Base-by-base conservation (phyloP, 1,140 invertebrate species). In the Drosophila murphyi region DNA sequence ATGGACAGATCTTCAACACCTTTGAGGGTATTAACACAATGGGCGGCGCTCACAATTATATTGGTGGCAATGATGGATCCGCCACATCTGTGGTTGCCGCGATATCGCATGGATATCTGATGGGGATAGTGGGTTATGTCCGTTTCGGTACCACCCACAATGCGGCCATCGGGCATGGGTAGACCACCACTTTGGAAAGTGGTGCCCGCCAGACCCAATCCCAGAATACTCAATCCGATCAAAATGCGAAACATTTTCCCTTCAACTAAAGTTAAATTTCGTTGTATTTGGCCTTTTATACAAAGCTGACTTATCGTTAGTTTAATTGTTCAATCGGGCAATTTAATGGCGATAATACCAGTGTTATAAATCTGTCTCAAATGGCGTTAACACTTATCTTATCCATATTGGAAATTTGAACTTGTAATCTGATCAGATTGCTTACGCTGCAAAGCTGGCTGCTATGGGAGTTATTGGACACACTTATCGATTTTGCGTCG, bases 31-130 rank as follows among this genome's bases (percentile, higher is more conserved):
- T 54, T 70, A 1, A 92, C 64, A 67, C 95, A 95, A 86, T 95
- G 95, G 8, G 94, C 94, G 5, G 95, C 95, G 34, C 93, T 94
- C 7, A 95, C 60, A 47, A 95, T 91, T 41, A 91, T 93, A 10
- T 88, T 87, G 8, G 62, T 7, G 0, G 41, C n/a, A 71, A 73
- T 47, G 64, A 95, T 91, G 4, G 93, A 93, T 8, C 94, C 95
- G 2, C 95, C 95, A 74, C 95, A 95, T 35, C 73, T 60, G 69
- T 93, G 93, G 48, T 82, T 83, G 8, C 83, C 80, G 2, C 65
- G 74, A 0, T 79, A 79, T 0, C 80, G 72, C 90, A 92, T 82
- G 2, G 90, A 89, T 2, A 92, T 73, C 48, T 91, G 90, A 72
- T 92, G 83, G 0, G 90, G 90, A 71, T 70, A 92, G 2, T 76